These are phyloP conservation scores for Spinus olivaceus DNA, from an alignment of 2,797 vertebrate species.

Conservation along the genomic window DNA sequence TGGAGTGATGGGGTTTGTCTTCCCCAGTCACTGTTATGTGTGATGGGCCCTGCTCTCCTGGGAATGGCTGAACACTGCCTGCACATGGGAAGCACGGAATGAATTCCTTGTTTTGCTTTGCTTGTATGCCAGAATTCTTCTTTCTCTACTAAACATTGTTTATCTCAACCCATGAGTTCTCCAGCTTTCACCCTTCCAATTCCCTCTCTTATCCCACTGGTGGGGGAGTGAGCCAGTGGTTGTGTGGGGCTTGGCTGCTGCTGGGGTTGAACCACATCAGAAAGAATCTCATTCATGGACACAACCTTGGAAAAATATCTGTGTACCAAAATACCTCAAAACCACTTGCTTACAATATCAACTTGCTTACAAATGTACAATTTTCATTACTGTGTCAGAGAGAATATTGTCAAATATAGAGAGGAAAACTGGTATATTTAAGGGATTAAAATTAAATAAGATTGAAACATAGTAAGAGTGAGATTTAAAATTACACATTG, in stretches of 20 bases:
- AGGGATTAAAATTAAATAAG: not conserved
- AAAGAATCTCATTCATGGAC: not conserved
- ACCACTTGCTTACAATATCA: not conserved
- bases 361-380: not conserved
- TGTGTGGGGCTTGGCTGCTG: not conserved
- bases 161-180: not conserved
- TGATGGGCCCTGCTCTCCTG: not conserved
- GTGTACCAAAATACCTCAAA: not conserved
- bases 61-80: not conserved
- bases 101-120: not conserved
- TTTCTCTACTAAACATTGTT: not conserved
- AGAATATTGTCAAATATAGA: not conserved
- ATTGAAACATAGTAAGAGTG: not conserved
- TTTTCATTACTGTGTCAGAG: not conserved
- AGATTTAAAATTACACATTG: not conserved
- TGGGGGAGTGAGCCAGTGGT: accelerated
- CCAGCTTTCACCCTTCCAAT: not conserved
- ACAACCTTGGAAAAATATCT: not conserved
- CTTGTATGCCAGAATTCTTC: not conserved
- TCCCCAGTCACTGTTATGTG: accelerated
- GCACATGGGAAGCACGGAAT: accelerated
- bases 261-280: not conserved
- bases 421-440: not conserved
- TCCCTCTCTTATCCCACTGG: not conserved
- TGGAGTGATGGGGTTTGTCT: not conserved